Conservation (phyloP, 2,113 vertebrate genomes). For the Chamaetylas fuelleborni region DNA sequence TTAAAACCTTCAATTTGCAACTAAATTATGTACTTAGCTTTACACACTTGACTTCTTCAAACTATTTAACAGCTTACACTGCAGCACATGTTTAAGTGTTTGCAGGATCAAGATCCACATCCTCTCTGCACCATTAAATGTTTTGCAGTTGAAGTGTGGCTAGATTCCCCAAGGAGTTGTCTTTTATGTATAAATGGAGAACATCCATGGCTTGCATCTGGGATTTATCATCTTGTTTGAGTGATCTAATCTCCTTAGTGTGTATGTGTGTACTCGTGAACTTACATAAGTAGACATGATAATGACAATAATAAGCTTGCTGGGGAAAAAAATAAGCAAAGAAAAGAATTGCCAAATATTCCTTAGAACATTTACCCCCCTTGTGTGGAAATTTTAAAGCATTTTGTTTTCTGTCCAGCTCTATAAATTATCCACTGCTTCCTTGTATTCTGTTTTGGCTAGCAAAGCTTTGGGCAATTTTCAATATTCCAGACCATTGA, state of each 20-base stretch:
- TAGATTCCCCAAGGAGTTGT: constrained; percentile 4
- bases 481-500: background rate
- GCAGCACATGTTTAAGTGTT: background rate
- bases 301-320: background rate
- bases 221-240: constrained; percentile 33
- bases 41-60: constrained; percentile 51
- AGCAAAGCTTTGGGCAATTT: background rate
- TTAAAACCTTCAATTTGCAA: constrained; percentile 33
- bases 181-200: constrained; percentile 6
- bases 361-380: background rate
- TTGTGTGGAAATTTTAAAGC: background rate
- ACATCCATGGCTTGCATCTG: constrained; percentile 19
- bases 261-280: background rate
- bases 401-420: background rate
- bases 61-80: constrained; percentile 10
- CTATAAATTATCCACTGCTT: background rate
- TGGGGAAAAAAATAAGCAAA: background rate
- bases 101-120: constrained; percentile 16
- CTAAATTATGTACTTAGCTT: constrained; percentile 39
- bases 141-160: constrained; percentile 5
- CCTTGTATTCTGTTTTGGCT: background rate
- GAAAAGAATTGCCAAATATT: background rate
- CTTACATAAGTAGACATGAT: background rate
- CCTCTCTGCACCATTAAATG: constrained; percentile 9
- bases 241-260: constrained; percentile 5